Evolutionary conservation across 2,888 invertebrate species (phyloP).

Genomic region (Tillus elongatus): DNA sequence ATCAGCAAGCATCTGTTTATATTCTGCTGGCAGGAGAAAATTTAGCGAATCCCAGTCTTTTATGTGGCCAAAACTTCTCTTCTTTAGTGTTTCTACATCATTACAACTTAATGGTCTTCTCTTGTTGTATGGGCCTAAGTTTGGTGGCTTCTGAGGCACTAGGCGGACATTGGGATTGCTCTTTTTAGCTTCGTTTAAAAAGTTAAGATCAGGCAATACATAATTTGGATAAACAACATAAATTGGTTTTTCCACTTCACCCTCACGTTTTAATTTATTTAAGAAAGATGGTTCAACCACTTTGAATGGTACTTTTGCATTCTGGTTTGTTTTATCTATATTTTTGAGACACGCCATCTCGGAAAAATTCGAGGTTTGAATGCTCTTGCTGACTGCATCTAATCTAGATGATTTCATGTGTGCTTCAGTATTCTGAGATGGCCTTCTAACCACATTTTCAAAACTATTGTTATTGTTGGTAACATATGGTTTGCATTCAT

Average conservation of each 20-base stretch:
- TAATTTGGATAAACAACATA: conserved; percentile 89
- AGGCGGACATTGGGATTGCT: conserved; percentile 58
- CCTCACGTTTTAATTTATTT: conserved; percentile 50
- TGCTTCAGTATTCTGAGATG: conserved; percentile 15
- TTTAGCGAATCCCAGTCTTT: conserved; percentile 91
- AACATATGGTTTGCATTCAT: conserved; percentile 23
- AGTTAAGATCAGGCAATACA: conserved; percentile 79
- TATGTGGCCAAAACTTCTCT: conserved; percentile 74
- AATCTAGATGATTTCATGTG: conserved; percentile 20
- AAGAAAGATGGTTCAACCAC: conserved; percentile 63
- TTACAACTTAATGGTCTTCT: conserved; percentile 68
- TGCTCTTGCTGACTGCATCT: conserved; percentile 60
- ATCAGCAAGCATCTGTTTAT: conserved; percentile 66
- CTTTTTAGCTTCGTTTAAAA: conserved; percentile 48
- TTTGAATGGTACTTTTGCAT: conserved; percentile 45
- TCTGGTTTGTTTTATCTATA: conserved; percentile 28
- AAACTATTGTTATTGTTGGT: conserved; percentile 45
- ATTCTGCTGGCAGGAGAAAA: conserved; percentile 78
- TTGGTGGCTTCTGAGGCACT: conserved; percentile 52
- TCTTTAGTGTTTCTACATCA: conserved; percentile 71
- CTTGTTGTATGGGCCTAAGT: conserved; percentile 42
- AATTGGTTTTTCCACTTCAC: conserved; percentile 59
- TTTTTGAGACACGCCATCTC: conserved; percentile 34
- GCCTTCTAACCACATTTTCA: conserved; percentile 17
- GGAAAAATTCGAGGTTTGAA: conserved; percentile 58